Evolutionary conservation across 2,888 invertebrate genomes (phyloP).

Genomic region (Mimachlamys varia): DNA sequence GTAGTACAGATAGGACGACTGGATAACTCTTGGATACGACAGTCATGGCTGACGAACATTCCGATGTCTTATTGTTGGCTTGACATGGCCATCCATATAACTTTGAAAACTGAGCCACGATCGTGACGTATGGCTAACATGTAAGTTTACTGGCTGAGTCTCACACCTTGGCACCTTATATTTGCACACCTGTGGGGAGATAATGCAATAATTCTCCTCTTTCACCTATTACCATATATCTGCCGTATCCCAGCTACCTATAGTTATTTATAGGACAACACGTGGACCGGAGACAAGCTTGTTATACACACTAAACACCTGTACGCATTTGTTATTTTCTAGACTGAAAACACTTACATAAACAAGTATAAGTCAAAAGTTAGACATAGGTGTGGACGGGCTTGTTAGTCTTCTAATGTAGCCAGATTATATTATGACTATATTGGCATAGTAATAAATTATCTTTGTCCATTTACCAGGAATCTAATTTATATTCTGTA

Average conservation of each 20-base stretch:
- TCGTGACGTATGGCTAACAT: not conserved
- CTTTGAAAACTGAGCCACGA: not conserved
- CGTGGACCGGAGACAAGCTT: slow-evolving; percentile 17
- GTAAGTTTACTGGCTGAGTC: not conserved
- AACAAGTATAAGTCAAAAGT: not conserved
- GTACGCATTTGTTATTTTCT: slow-evolving; percentile 25
- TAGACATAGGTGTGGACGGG: not conserved
- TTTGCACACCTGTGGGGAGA: slow-evolving; percentile 28
- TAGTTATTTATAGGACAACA: slow-evolving; percentile 9
- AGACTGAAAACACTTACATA: slow-evolving; percentile 9
- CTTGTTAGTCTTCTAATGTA: not conserved
- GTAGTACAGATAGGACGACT: too few species aligned
- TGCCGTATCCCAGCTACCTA: slow-evolving; percentile 8
- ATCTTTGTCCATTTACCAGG: not conserved
- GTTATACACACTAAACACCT: slow-evolving; percentile 7
- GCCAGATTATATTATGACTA: not conserved
- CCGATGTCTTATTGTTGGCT: not conserved
- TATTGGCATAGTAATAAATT: not conserved
- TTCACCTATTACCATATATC: slow-evolving; percentile 23
- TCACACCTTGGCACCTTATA: slow-evolving; percentile 15
- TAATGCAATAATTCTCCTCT: not conserved
- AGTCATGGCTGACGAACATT: not conserved
- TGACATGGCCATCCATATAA: not conserved
- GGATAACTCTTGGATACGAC: too few species aligned
- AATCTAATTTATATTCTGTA: not conserved